phyloP scores from a whole-genome alignment of 2,888 invertebrate species.

The Anagyrus pseudococci region DNA sequence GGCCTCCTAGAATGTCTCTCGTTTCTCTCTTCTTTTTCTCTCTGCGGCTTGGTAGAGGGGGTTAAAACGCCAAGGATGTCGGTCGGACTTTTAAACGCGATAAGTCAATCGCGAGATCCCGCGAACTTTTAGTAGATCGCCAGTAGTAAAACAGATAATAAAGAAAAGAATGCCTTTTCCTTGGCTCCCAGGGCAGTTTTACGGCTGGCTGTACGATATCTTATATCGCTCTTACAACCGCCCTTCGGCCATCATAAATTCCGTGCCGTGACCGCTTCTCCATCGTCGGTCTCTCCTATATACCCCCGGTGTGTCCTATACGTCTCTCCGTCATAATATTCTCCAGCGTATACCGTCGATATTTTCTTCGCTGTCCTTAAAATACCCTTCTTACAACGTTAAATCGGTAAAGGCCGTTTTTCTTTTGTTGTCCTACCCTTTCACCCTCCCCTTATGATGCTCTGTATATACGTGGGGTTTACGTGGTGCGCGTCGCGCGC shows the following conservation, averaged over 20 bases:
- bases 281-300: background rate
- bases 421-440: too few relatives aligned
- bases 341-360: constrained; percentile 18
- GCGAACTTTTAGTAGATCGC: constrained; percentile 46
- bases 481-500: too few relatives aligned
- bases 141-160: constrained; percentile 52
- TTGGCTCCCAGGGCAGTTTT: constrained; percentile 41
- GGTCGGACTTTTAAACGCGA: constrained; percentile 32
- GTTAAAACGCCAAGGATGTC: constrained; percentile 10
- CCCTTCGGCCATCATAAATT: constrained; percentile 46
- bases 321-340: constrained; percentile 9
- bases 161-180: constrained; percentile 43
- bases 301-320: constrained; percentile 1
- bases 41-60: background rate
- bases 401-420: constrained; percentile 11
- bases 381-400: constrained; percentile 15
- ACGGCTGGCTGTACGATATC: constrained; percentile 45
- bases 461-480: too few relatives aligned
- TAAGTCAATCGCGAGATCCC: constrained; percentile 36
- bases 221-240: constrained; percentile 48
- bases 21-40: too few relatives aligned
- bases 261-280: constrained; percentile 38
- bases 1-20: too few relatives aligned
- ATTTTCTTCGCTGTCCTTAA: constrained; percentile 13
- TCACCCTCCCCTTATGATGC: too few relatives aligned